Percentiles rank a stretch among this genome's conserved stretches.
These are phyloP conservation scores for Melanogrammus aeglefinus DNA, from an alignment of 2,797 vertebrate genomes.

Conservation along the genomic window DNA sequence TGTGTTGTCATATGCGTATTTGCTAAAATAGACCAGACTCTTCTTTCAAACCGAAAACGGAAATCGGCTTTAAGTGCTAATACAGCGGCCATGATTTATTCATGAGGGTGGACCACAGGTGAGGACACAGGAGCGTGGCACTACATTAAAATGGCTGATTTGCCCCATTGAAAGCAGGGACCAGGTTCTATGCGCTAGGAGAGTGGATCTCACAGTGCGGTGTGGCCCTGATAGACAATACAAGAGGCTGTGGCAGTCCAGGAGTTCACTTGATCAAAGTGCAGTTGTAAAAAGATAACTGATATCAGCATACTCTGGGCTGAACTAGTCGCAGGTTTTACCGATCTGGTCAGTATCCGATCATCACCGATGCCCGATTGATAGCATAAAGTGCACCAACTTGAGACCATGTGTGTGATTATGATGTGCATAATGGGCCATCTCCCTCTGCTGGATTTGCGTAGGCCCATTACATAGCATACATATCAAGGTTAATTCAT, in stretches of 20 bases:
- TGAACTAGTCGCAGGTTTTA: no score
- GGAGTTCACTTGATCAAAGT: conserved; percentile 6
- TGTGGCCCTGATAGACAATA: not conserved
- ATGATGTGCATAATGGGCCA: conserved; percentile 25
- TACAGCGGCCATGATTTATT: conserved; percentile 62
- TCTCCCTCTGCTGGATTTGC: conserved; percentile 46
- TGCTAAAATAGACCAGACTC: conserved; percentile 23
- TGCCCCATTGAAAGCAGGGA: conserved; percentile 35
- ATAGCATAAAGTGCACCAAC: no score
- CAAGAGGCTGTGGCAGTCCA: conserved; percentile 25
- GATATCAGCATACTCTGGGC: conserved; percentile 5
- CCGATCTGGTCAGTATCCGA: no score
- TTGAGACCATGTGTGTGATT: no score
- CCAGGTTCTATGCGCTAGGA: not conserved
- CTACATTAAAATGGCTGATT: conserved; percentile 49
- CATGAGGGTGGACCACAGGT: conserved; percentile 50
- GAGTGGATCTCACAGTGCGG: not conserved
- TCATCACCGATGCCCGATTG: no score
- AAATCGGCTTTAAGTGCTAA: conserved; percentile 60
- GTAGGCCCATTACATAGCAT: conserved; percentile 51
- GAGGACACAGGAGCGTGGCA: conserved; percentile 46
- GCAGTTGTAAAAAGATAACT: conserved; percentile 1
- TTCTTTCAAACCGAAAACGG: conserved; percentile 51
- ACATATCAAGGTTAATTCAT: conserved; percentile 73
- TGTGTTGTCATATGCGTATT: conserved; percentile 28